phyloP scores from a whole-genome alignment of 92 coral and sea anemone species.

The Bergia puertoricense region DNA sequence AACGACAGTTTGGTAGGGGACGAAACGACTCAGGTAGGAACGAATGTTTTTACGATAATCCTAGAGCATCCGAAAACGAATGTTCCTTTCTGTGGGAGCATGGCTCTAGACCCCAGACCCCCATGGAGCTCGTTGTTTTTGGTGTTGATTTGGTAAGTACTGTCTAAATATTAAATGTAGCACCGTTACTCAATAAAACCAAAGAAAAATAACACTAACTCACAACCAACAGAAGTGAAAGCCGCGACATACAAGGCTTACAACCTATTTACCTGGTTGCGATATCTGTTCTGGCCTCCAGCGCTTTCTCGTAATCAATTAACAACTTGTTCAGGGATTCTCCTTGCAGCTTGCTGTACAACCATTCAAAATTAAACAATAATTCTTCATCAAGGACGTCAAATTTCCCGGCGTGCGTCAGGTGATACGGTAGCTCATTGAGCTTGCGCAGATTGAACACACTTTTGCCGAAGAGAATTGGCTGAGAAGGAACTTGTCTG shows the following conservation, averaged over 20 bases:
- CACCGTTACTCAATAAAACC: neutral
- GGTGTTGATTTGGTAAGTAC: too few relatives aligned
- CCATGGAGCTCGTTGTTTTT: too few relatives aligned
- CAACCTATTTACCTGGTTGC: constrained; percentile 61
- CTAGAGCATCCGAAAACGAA: too few relatives aligned
- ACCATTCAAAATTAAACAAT: constrained; percentile 83
- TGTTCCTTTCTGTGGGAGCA: too few relatives aligned
- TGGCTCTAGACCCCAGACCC: too few relatives aligned
- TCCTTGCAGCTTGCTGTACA: constrained; percentile 66
- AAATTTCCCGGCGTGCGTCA: constrained; percentile 54
- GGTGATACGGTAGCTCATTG: constrained; percentile 78
- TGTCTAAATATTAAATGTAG: too few relatives aligned
- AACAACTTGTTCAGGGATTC: constrained; percentile 73
- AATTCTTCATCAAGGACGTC: constrained; percentile 60
- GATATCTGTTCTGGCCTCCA: constrained; percentile 55
- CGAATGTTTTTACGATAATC: too few relatives aligned
- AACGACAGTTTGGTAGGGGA: too few relatives aligned
- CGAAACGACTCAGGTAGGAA: too few relatives aligned
- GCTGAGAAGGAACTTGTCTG: constrained; percentile 80
- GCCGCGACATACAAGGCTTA: neutral
- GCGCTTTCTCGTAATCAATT: constrained; percentile 65
- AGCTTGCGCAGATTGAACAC: constrained; percentile 81
- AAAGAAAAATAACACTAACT: neutral
- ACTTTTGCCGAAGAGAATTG: constrained; percentile 70
- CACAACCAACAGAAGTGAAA: neutral